Conservation (phyloP, 1,140 invertebrate genomes). For the Procambarus virginalis region DNA sequence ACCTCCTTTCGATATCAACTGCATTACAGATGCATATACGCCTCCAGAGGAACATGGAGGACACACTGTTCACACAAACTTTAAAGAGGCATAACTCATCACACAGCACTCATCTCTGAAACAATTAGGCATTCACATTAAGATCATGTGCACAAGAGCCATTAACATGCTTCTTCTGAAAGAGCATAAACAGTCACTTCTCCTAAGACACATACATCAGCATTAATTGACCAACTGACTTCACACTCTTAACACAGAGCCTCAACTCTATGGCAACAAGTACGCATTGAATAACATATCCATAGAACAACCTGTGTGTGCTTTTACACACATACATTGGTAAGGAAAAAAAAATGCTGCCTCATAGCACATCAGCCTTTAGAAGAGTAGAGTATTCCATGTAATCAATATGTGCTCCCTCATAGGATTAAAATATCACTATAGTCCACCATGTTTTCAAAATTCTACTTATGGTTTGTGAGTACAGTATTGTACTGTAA, state of each 20-base stretch:
- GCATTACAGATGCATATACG: slow-evolving; percentile 28
- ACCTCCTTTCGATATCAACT: slow-evolving; percentile 19
- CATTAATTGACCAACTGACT: not conserved
- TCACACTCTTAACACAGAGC: not conserved
- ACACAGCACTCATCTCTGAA: not conserved
- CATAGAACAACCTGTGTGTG: not conserved
- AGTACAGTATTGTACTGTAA: not conserved
- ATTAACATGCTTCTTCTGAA: slow-evolving; percentile 6
- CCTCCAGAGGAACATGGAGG: slow-evolving; percentile 36
- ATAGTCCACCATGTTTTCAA: slow-evolving; percentile 1
- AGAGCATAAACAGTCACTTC: not conserved
- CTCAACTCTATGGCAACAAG: not conserved
- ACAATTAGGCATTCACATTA: not conserved
- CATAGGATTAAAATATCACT: not conserved
- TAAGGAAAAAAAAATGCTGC: not conserved
- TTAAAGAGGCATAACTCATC: slow-evolving; percentile 8
- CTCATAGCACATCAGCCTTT: slow-evolving; percentile 3
- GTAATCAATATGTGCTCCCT: not conserved
- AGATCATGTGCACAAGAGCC: slow-evolving; percentile 23
- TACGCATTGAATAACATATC: not conserved
- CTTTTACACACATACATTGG: not conserved
- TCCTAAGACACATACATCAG: not conserved
- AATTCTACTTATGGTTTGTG: slow-evolving; percentile 3
- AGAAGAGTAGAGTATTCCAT: not conserved
- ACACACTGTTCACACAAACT: slow-evolving; percentile 15